A percentile compares a stretch with the other conserved stretches of the same genome.
Conservation (phyloP, 2,113 vertebrate genomes). For the Excalfactoria chinensis region DNA sequence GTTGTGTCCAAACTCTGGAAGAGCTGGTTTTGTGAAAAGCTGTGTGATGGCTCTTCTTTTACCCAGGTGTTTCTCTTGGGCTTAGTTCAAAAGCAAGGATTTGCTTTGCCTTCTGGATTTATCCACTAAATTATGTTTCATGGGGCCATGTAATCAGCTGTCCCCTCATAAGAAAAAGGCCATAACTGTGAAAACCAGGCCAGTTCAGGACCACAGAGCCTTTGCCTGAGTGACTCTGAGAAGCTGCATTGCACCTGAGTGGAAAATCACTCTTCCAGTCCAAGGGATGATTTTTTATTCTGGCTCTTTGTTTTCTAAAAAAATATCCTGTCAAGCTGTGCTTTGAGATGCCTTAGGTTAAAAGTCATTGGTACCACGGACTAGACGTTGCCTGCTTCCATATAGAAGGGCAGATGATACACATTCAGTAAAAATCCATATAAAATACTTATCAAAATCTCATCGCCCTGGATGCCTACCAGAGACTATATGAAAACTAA, state of each 20-base stretch:
- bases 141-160: not conserved
- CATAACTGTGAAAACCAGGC: not conserved
- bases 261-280: not conserved
- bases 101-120: conserved; percentile 19
- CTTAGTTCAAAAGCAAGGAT: conserved; percentile 22
- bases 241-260: not conserved
- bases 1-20: conserved; percentile 10
- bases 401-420: not conserved
- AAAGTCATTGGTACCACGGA: not conserved
- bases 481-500: conserved; percentile 5
- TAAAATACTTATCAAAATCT: conserved; percentile 26
- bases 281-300: not conserved
- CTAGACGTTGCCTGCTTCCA: not conserved
- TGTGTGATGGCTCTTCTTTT: conserved; percentile 46
- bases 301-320: not conserved
- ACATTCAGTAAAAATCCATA: not conserved
- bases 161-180: not conserved
- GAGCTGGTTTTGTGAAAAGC: not conserved
- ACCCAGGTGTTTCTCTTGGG: conserved; percentile 45
- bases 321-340: not conserved
- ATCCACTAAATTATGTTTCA: not conserved
- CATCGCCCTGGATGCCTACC: not conserved
- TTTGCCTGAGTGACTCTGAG: not conserved
- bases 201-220: not conserved
- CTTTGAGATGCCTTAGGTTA: not conserved